Conservation (phyloP, 1,140 invertebrate species). For the Planococcus citri region DNA sequence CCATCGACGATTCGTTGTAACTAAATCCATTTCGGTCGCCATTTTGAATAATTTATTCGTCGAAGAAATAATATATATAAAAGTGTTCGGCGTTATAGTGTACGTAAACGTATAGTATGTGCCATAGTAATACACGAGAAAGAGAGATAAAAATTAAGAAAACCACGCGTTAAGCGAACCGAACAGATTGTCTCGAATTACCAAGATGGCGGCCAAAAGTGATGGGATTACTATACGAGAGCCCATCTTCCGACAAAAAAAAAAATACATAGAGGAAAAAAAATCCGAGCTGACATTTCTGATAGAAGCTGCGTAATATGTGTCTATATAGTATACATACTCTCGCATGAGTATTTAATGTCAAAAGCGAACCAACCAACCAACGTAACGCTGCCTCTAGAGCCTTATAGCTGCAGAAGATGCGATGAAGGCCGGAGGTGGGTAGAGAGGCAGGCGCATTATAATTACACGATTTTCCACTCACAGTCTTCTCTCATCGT, state of each 20-base stretch:
- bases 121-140: background rate
- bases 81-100: background rate
- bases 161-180: conserved; percentile 18
- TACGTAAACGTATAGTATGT: background rate
- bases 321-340: no score
- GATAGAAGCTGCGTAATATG: conserved; percentile 11
- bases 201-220: conserved; percentile 14
- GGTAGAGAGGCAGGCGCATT: background rate
- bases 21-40: conserved; percentile 13
- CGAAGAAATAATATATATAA: background rate
- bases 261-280: background rate
- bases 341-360: conserved; percentile 20
- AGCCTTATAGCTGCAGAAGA: no score
- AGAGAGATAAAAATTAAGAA: conserved; percentile 12
- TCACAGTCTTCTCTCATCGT: no score
- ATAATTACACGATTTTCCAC: conserved; percentile 20
- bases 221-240: conserved; percentile 11
- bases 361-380: no score
- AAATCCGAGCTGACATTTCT: conserved; percentile 16
- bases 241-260: conserved; percentile 4
- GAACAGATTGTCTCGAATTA: conserved; percentile 14
- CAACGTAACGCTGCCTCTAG: no score
- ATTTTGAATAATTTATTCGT: conserved; percentile 11
- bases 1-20: no score
- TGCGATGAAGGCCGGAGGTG: background rate